Evolutionary conservation across 30 jellyfish, hydroid and myxozoan genomes (phyloP).

Genomic region (Aurelia sp.): DNA sequence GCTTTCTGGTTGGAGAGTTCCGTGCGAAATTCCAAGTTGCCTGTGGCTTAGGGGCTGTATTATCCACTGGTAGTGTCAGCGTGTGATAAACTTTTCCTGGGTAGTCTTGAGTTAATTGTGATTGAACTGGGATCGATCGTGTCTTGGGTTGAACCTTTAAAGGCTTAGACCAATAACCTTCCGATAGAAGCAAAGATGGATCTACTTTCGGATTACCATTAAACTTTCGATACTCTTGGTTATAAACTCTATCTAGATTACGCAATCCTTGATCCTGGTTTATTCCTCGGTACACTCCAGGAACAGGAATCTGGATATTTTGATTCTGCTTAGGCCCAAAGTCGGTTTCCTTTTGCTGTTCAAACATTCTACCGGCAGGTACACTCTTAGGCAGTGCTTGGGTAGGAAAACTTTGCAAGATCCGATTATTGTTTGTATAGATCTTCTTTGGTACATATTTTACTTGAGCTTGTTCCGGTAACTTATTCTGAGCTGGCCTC

Average conservation of each 20-base stretch:
- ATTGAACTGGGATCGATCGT: constrained; percentile 45
- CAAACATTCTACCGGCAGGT: neutral
- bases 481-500: too few species aligned
- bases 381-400: neutral
- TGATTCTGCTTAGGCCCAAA: neutral
- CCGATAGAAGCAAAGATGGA: constrained; percentile 58
- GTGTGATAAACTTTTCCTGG: constrained; percentile 71
- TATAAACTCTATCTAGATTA: constrained; percentile 37
- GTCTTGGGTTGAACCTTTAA: constrained; percentile 37
- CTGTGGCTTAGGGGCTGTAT: constrained; percentile 8
- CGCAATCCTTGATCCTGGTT: neutral
- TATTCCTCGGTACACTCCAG: neutral
- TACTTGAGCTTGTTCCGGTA: neutral
- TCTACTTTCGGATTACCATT: constrained; percentile 68
- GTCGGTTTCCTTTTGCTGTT: neutral
- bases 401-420: neutral
- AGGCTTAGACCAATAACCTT: constrained; percentile 80
- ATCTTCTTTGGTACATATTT: neutral
- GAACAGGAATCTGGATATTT: neutral
- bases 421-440: neutral
- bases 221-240: constrained; percentile 48
- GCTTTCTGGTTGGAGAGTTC: constrained; percentile 34
- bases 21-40: constrained; percentile 22
- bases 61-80: constrained; percentile 45
- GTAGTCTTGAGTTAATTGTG: constrained; percentile 18